A percentile compares a stretch with the other conserved stretches of the same genome.
phyloP scores from a whole-genome alignment of 2,113 vertebrate species.

The Dicentrarchus labrax region DNA sequence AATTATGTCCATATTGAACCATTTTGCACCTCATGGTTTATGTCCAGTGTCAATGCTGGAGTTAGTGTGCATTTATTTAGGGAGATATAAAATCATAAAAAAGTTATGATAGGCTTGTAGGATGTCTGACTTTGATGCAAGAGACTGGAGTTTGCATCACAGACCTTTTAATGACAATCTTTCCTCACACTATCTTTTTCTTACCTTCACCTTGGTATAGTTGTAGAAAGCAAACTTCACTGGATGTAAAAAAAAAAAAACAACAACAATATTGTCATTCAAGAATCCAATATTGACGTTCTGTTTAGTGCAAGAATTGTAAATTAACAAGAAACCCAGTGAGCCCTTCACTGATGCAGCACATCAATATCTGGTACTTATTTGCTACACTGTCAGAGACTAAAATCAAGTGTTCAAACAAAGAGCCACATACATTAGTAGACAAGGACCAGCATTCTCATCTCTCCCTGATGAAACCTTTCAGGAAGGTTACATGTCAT shows the following conservation, averaged over 20 bases:
- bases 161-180: too few species aligned
- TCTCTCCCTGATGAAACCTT: conserved; percentile 14
- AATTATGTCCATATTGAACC: background rate
- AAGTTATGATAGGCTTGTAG: background rate
- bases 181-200: too few species aligned
- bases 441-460: conserved; percentile 1
- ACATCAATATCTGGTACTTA: background rate
- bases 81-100: too few species aligned
- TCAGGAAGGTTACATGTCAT: conserved; percentile 6
- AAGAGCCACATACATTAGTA: conserved; percentile 15
- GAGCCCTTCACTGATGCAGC: background rate
- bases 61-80: too few species aligned
- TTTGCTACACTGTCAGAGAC: conserved; percentile 8
- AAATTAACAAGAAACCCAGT: background rate
- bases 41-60: background rate
- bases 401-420: conserved; percentile 7
- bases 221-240: background rate
- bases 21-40: background rate
- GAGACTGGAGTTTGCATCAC: background rate
- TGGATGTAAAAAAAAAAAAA: background rate
- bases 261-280: background rate
- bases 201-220: background rate
- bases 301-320: background rate
- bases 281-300: background rate
- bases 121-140: background rate